Evolutionary conservation across 2,797 vertebrate genomes (phyloP), one percentile per base, ranked within the genome.

Genomic region (Acanthurus leucopareius): DNA sequence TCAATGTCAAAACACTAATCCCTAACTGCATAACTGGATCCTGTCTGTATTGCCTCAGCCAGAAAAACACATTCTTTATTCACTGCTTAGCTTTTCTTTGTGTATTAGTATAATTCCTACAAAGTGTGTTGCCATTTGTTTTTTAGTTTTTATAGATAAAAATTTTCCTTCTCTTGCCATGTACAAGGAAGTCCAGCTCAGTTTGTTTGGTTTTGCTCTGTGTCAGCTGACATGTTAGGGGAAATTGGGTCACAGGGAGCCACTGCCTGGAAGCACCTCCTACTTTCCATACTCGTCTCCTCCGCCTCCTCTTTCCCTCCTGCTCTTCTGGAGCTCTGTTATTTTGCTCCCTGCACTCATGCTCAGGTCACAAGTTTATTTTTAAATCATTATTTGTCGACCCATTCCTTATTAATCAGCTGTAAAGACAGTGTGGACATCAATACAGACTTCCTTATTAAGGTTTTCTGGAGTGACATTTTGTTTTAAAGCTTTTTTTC

Each of bases 211-310:
- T 76, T 82, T 63, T 49, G 49, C 75, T 76, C 57, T 61, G 76
- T 79, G 85, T 95, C 92, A 93, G 93, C 92, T 94, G 94, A 93
- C 84, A 1, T 80, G 76, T 79, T 56, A 79, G 56, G 60, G 69
- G 85, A 91, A 94, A 93, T 67, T 93, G 80, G 94, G 93, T 95
- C 93, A 91, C 66, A 77, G 57, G 79, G 83, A 85, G 88, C 67
- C 79, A 73, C 75, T 88, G 85, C 86, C 84, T 79, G 75, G 82
- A 89, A 89, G 82, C 73, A 35, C 92, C 91, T 80, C 88, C 90
- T 68, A 71, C 86, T 89, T 87, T 87, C 78, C 80, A 69, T 69
- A 80, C 85, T 80, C 0, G 53, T 59, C 77, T 62, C 59, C 69
- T 73, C 68, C 69, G 14, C 17, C 72, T 17, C 65, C 62, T 63